These are phyloP conservation scores for Lithobius niger DNA, from an alignment of 1,140 invertebrate species.

Conservation along the genomic window DNA sequence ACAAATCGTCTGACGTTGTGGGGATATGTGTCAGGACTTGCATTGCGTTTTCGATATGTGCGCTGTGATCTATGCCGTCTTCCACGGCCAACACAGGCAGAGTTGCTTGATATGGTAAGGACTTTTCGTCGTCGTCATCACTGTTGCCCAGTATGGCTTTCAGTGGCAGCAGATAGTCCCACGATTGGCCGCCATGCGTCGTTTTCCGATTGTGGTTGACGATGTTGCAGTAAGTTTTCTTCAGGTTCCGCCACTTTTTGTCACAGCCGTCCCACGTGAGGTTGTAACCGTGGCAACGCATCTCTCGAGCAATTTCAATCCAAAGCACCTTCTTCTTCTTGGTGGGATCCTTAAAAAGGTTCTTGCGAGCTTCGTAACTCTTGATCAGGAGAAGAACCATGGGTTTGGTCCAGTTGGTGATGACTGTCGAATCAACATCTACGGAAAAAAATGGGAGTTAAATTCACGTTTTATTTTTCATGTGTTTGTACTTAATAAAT, in stretches of 20 bases:
- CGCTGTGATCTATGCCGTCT: no score
- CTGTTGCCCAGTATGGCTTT: no score
- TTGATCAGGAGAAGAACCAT: not conserved
- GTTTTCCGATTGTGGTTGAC: not conserved
- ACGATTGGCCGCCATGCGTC: not conserved
- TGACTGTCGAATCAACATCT: no score
- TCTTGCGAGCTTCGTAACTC: not conserved
- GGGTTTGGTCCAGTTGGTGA: not conserved
- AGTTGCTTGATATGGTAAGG: no score
- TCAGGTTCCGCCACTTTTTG: not conserved
- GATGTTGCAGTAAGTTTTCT: not conserved
- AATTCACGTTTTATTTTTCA: no score
- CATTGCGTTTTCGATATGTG: no score
- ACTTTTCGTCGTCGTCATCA: no score
- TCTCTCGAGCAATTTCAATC: not conserved
- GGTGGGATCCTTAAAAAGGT: not conserved
- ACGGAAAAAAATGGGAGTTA: no score
- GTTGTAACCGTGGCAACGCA: not conserved
- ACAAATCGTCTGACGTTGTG: no score
- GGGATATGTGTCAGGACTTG: no score
- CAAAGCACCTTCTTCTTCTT: not conserved
- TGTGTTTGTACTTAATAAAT: no score
- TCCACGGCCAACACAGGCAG: no score
- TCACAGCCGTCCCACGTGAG: not conserved
- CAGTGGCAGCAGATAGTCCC: constrained; percentile 1